Evolutionary conservation across 92 coral and sea anemone species (phyloP).

Genomic region (Zoanthus gigantus): DNA sequence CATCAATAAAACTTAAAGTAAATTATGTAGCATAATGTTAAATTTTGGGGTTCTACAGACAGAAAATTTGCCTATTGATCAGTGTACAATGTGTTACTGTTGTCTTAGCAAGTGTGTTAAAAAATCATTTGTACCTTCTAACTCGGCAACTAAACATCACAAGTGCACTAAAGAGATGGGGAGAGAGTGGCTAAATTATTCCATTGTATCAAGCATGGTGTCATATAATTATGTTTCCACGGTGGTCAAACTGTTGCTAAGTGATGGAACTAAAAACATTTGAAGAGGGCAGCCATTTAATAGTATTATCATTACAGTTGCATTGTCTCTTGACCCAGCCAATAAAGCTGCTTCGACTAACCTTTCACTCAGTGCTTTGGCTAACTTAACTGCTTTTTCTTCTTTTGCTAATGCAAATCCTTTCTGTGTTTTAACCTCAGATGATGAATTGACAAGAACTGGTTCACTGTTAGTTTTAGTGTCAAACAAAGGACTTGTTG

Average conservation of each 20-base stretch:
- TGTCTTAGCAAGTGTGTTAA: too few relatives aligned
- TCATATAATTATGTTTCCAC: neutral
- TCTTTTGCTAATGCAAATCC: slow-evolving; percentile 33
- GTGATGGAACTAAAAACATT: slow-evolving; percentile 80
- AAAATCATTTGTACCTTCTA: too few relatives aligned
- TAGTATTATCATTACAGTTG: slow-evolving; percentile 84
- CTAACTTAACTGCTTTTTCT: slow-evolving; percentile 76
- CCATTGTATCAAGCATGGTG: too few relatives aligned
- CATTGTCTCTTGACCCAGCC: slow-evolving; percentile 90
- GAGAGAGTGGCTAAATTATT: too few relatives aligned
- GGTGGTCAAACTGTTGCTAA: neutral
- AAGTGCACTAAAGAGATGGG: too few relatives aligned
- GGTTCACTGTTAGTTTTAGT: neutral
- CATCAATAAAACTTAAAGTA: too few relatives aligned
- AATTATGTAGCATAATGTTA: too few relatives aligned
- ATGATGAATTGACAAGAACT: neutral
- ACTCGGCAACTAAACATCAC: too few relatives aligned
- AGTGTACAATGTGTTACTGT: too few relatives aligned
- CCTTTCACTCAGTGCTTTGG: slow-evolving; percentile 84
- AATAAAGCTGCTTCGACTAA: slow-evolving; percentile 89
- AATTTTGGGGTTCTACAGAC: too few relatives aligned
- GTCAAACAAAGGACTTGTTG: neutral
- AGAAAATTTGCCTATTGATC: too few relatives aligned
- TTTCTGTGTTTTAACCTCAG: neutral
- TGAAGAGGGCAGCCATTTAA: slow-evolving; percentile 84